Evolutionary conservation across 2,888 invertebrate species (phyloP), one percentile per base, ranked within the genome.

Genomic region (Hetaerina titia): DNA sequence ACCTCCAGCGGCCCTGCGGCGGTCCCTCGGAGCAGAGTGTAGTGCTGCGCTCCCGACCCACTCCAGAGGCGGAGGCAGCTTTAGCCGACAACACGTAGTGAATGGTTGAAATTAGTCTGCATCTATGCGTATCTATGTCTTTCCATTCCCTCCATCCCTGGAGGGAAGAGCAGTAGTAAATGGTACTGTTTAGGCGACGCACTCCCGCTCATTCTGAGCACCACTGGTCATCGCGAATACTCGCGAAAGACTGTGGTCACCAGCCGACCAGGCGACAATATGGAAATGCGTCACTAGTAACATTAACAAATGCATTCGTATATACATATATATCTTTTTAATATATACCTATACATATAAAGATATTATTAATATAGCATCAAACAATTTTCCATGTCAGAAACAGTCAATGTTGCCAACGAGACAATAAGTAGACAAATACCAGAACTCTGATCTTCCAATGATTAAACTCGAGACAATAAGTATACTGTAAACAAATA

Each of bases 21-120:
- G 4, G 2, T 25, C 45, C 45, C 81, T 13, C 81, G 19, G 25
- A 17, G n/a, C n/a, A 4, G 17, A 31, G 22, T 57, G 92, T 92
- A 92, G 92, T 92, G 92, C 92, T 92, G 92, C 56, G 19, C 69
- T 69, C 92, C 74, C 22, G 22, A 45, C 60, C 31, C 31, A n/a
- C 19, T 15, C 45, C 31, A 19, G 90, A 64, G 63, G 63, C n/a
- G 64, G 69, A 92, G 56, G 90, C 92, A 69, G 92, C 92, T 69
- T 25, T 92, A 92, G 92, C 56, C 69, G 92, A 31, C 92, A 92
- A 22, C 45, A 45, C 92, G 92, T 92, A 92, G 92, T 92, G 92
- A 92, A 92, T 92, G 92, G 92, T 69, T 92, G 64, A 69, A 69
- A 92, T 92, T 92, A 92, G 92, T 45, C 31, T 92, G 64, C 92